Evolutionary conservation across 37 sponge, comb jelly and placozoan species (phyloP).

Genomic region (Spongilla lacustris): DNA sequence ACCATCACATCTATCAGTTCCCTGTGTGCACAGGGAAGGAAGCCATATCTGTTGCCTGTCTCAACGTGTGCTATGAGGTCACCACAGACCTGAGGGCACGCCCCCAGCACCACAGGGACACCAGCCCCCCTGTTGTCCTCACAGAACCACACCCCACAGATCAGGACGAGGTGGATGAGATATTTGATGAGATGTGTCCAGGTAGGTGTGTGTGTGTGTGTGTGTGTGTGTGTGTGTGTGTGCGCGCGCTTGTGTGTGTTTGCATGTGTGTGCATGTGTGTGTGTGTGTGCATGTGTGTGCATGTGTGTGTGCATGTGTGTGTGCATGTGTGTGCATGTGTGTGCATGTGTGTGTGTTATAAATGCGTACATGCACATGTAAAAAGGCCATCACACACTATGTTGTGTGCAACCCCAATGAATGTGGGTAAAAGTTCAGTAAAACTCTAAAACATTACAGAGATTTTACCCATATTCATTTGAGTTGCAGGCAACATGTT

Average conservation of each 20-base stretch:
- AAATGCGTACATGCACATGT: too few relatives aligned
- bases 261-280: not conserved
- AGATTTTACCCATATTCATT: too few relatives aligned
- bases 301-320: too few relatives aligned
- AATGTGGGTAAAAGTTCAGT: too few relatives aligned
- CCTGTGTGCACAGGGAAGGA: constrained; percentile 18
- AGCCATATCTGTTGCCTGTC: constrained; percentile 66
- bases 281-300: not conserved
- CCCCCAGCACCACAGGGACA: not conserved
- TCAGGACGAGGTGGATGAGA: too few relatives aligned
- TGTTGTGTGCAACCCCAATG: too few relatives aligned
- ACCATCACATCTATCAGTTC: constrained; percentile 6
- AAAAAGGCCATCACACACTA: too few relatives aligned
- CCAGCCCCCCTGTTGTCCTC: not conserved
- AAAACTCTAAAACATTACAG: too few relatives aligned
- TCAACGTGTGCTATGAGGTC: constrained; percentile 46
- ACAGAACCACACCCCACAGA: too few relatives aligned
- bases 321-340: not conserved
- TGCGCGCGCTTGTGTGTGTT: not conserved
- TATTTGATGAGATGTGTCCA: too few relatives aligned
- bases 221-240: not conserved
- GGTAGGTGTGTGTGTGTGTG: not conserved
- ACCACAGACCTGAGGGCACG: not conserved
- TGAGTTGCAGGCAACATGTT: too few relatives aligned
- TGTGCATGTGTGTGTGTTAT: not conserved